Conservation (phyloP, 2,888 invertebrate genomes). For the Amiota minor region DNA sequence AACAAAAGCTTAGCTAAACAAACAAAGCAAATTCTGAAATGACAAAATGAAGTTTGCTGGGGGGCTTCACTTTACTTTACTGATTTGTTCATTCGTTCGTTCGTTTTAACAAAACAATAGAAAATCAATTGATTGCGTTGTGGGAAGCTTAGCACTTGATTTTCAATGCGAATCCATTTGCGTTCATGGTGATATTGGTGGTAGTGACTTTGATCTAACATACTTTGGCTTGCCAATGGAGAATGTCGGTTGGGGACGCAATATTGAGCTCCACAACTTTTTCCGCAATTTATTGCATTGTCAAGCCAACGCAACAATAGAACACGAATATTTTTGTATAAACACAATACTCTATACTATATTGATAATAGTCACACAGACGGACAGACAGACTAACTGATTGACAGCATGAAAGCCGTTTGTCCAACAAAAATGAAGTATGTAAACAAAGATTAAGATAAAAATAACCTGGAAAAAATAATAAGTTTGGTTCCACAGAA, state of each 20-base stretch:
- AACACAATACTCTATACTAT: too few relatives aligned
- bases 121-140: constrained; percentile 67
- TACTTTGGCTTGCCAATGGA: neutral
- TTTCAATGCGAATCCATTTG: constrained; percentile 26
- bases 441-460: too few relatives aligned
- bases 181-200: constrained; percentile 40
- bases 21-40: constrained; percentile 29
- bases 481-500: too few relatives aligned
- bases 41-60: neutral
- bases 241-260: neutral
- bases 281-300: constrained; percentile 68
- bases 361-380: too few relatives aligned
- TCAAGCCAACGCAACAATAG: constrained; percentile 56
- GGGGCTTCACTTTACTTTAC: constrained; percentile 32
- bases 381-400: too few relatives aligned
- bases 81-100: neutral
- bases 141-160: constrained; percentile 28
- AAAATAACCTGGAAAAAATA: too few relatives aligned
- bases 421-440: too few relatives aligned
- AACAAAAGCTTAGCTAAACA: constrained; percentile 56
- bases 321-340: neutral
- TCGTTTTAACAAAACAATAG: constrained; percentile 66
- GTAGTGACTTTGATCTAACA: constrained; percentile 40
- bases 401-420: too few relatives aligned
- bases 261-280: constrained; percentile 61